These are phyloP conservation scores for Eupithecia exiguata DNA, from an alignment of 2,888 invertebrate species.

Conservation along the genomic window DNA sequence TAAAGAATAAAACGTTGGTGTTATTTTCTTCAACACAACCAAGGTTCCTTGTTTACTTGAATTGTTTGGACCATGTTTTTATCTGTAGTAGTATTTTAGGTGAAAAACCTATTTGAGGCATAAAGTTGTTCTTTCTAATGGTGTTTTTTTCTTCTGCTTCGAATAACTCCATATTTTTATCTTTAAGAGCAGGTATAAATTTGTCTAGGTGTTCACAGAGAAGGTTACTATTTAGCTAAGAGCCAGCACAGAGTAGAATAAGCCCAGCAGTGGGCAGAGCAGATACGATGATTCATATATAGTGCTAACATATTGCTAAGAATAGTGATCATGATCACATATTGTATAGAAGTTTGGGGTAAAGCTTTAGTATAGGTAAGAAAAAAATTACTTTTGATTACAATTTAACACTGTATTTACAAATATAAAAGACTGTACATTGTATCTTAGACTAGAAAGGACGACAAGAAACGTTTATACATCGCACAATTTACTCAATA, in stretches of 20 bases:
- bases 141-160: background rate
- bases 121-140: conserved; percentile 12
- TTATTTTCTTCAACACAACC: background rate
- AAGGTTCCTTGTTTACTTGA: no score
- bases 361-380: background rate
- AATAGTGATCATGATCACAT: background rate
- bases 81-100: conserved; percentile 20
- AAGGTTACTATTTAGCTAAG: background rate
- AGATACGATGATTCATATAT: background rate
- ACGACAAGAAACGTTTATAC: conserved; percentile 40
- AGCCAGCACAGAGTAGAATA: background rate
- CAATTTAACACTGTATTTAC: conserved; percentile 41
- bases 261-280: background rate
- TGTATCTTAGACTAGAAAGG: conserved; percentile 43
- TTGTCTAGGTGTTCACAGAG: background rate
- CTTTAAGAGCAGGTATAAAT: background rate
- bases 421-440: conserved; percentile 41
- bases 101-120: conserved; percentile 9
- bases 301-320: no score
- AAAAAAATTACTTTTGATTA: background rate
- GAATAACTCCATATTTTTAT: background rate
- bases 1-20: no score
- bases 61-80: background rate
- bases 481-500: conserved; percentile 22
- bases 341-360: background rate